These are phyloP conservation scores for Eupithecia inturbata DNA, from an alignment of 2,888 invertebrate genomes.

Conservation along the genomic window DNA sequence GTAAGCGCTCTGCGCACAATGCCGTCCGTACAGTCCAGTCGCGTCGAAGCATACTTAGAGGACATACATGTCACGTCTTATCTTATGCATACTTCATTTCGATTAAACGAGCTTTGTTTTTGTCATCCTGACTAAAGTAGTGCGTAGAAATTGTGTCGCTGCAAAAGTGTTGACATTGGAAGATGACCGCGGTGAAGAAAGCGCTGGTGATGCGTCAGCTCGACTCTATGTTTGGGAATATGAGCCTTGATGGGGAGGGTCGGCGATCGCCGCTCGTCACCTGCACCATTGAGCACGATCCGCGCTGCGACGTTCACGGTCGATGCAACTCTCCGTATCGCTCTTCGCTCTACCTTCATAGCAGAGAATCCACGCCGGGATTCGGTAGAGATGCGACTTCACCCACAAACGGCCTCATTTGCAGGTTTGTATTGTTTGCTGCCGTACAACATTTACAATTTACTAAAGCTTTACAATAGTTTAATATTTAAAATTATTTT, in stretches of 20 bases:
- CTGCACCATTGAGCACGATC: conserved; percentile 83
- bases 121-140: conserved; percentile 51
- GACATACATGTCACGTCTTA: conserved; percentile 76
- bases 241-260: conserved; percentile 83
- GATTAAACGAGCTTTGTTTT: conserved; percentile 53
- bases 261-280: conserved; percentile 74
- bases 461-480: not conserved
- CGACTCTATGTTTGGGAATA: conserved; percentile 88
- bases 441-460: not conserved
- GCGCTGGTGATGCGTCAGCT: conserved; percentile 88
- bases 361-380: conserved; percentile 82
- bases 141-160: conserved; percentile 56
- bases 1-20: conserved; percentile 78
- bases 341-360: conserved; percentile 77
- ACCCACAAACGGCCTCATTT: conserved; percentile 76
- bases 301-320: conserved; percentile 89
- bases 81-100: conserved; percentile 59
- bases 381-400: conserved; percentile 83
- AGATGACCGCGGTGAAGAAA: conserved; percentile 84
- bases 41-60: conserved; percentile 79
- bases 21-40: conserved; percentile 78
- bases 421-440: conserved; percentile 58
- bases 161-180: conserved; percentile 53
- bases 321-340: conserved; percentile 75
- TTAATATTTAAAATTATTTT: not conserved